Evolutionary conservation across 2,113 vertebrate species (phyloP).

Genomic region (Larimichthys polyactis): DNA sequence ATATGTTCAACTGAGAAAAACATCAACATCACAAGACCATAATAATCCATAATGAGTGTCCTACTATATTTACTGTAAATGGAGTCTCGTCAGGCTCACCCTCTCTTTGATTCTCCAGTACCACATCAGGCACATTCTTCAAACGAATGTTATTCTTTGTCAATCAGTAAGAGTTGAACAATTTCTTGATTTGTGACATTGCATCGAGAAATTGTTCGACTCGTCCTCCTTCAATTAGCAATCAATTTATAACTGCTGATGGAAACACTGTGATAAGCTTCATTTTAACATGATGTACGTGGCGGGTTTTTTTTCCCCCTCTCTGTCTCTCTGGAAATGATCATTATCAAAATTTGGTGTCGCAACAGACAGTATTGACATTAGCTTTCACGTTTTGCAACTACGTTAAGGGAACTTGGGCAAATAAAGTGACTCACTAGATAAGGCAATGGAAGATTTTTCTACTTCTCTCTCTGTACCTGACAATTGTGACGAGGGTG

Average conservation of each 20-base stretch:
- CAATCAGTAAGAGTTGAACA: no score
- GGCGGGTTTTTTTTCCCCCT: neutral
- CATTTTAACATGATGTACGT: neutral
- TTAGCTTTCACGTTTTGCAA: neutral
- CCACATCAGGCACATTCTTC: neutral
- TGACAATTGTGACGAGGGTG: neutral
- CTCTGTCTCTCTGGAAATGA: slow-evolving; percentile 4
- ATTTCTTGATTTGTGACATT: neutral
- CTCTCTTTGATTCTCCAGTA: neutral
- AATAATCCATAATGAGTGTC: neutral
- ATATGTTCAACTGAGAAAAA: neutral
- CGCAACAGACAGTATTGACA: slow-evolving; percentile 37
- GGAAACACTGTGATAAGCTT: neutral
- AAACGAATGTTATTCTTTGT: neutral
- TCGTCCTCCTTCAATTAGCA: neutral
- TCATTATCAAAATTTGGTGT: slow-evolving; percentile 9
- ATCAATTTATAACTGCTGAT: neutral
- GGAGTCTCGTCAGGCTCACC: neutral
- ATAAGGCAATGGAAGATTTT: slow-evolving; percentile 4
- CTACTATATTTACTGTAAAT: slow-evolving; percentile 59
- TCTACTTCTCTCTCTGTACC: neutral
- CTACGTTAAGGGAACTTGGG: neutral
- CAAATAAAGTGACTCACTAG: slow-evolving; percentile 20
- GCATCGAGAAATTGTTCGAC: neutral
- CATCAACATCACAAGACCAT: neutral